A percentile compares a stretch with the other conserved stretches of the same genome.
phyloP scores from a whole-genome alignment of 1,140 invertebrate species.

The Microplitis demolitor region DNA sequence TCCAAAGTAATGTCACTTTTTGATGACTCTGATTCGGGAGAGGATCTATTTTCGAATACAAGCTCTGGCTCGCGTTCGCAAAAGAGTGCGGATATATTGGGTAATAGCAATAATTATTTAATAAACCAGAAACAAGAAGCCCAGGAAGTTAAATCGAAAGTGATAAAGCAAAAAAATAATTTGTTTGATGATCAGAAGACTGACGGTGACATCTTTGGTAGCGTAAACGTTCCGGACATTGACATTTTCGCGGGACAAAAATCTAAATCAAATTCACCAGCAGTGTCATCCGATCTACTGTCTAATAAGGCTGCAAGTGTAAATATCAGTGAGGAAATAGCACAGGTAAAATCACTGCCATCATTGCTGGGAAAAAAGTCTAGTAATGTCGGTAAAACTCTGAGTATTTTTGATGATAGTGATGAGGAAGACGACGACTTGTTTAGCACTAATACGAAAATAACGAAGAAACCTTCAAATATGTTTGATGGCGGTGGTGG shows the following conservation, averaged over 20 bases:
- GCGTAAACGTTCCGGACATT: slow-evolving; percentile 41
- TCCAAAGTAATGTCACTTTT: slow-evolving; percentile 44
- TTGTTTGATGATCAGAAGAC: slow-evolving; percentile 43
- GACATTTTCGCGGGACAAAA: slow-evolving; percentile 41
- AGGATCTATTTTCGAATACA: slow-evolving; percentile 48
- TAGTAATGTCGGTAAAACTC: slow-evolving; percentile 2
- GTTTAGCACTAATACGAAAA: slow-evolving; percentile 12
- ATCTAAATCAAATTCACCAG: slow-evolving; percentile 12
- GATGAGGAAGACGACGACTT: slow-evolving; percentile 38
- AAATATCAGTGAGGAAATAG: background rate
- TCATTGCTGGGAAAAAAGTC: background rate
- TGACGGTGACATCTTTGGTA: slow-evolving; percentile 38
- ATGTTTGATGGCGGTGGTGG: background rate
- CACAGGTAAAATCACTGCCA: background rate
- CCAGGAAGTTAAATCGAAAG: slow-evolving; percentile 22
- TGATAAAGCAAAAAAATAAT: slow-evolving; percentile 4
- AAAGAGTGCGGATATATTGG: slow-evolving; percentile 41
- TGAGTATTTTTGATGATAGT: slow-evolving; percentile 37
- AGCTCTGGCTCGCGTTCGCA: slow-evolving; percentile 47
- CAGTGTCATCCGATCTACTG: slow-evolving; percentile 30
- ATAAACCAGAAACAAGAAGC: background rate
- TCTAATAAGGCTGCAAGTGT: slow-evolving; percentile 4
- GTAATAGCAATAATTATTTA: slow-evolving; percentile 17
- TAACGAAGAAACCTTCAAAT: slow-evolving; percentile 9
- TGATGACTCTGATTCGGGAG: slow-evolving; percentile 51